Percentiles rank a stretch among this genome's conserved stretches.
phyloP scores from a whole-genome alignment of 1,140 invertebrate species.

The Drosophila tani region DNA sequence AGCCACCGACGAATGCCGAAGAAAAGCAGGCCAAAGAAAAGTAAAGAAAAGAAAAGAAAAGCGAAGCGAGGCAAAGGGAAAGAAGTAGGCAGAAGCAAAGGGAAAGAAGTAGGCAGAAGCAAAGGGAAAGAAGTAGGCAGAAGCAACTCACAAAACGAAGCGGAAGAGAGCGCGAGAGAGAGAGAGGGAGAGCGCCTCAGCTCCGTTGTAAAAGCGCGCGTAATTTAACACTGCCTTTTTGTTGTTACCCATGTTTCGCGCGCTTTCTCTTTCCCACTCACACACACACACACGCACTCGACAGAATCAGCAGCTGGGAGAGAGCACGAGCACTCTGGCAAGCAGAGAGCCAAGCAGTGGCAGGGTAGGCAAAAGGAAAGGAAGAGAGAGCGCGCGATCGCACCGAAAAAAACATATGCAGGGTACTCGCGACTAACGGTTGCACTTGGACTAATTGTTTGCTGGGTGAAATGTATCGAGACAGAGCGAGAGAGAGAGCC shows the following conservation, averaged over 20 bases:
- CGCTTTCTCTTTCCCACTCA: constrained; percentile 72
- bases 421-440: constrained; percentile 7
- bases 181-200: constrained; percentile 13
- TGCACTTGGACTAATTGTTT: constrained; percentile 7
- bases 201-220: constrained; percentile 72
- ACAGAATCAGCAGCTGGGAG: constrained; percentile 15
- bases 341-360: background rate
- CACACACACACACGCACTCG: constrained; percentile 3
- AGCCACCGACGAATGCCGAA: constrained; percentile 51
- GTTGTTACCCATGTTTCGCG: constrained; percentile 52
- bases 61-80: constrained; percentile 15
- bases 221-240: constrained; percentile 74
- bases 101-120: background rate
- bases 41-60: constrained; percentile 34
- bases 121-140: background rate
- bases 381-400: constrained; percentile 19
- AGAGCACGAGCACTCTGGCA: background rate
- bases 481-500: constrained; percentile 6
- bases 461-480: constrained; percentile 13
- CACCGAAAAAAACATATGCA: constrained; percentile 2
- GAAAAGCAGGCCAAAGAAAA: constrained; percentile 33
- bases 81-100: background rate
- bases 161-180: constrained; percentile 19
- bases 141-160: constrained; percentile 8
- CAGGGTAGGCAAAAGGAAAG: background rate